Evolutionary conservation across 1,140 invertebrate genomes (phyloP).

Genomic region (Tetraneura akinire): DNA sequence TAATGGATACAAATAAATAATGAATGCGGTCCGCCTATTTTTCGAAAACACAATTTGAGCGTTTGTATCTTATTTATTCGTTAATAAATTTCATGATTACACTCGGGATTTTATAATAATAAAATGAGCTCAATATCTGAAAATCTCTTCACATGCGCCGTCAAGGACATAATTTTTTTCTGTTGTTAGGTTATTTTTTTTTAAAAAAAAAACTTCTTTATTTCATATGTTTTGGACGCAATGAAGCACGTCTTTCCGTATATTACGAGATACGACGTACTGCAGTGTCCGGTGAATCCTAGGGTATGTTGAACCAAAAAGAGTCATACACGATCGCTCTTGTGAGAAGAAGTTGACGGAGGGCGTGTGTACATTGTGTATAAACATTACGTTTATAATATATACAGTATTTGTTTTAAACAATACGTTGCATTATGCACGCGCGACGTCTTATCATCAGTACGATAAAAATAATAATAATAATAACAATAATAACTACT

Average conservation of each 20-base stretch:
- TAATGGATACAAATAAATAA: too few species aligned
- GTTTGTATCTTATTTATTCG: too few species aligned
- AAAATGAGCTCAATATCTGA: too few species aligned
- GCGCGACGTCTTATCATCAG: neutral
- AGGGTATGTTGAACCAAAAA: constrained; percentile 26
- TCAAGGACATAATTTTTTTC: too few species aligned
- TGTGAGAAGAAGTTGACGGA: constrained; percentile 19
- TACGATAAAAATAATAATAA: too few species aligned
- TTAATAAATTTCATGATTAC: too few species aligned
- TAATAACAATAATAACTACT: too few species aligned
- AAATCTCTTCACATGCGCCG: too few species aligned
- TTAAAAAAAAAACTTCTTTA: constrained; percentile 4
- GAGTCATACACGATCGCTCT: constrained; percentile 41
- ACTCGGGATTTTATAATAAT: too few species aligned
- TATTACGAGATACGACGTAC: neutral
- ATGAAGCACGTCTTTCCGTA: constrained; percentile 13
- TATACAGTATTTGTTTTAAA: neutral
- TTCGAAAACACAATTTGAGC: too few species aligned
- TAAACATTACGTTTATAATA: too few species aligned
- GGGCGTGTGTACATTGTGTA: neutral
- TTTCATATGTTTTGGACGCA: constrained; percentile 29
- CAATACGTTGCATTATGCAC: neutral
- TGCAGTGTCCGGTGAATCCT: neutral
- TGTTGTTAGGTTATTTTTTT: neutral
- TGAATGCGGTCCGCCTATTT: too few species aligned